Evolutionary conservation across 1,140 invertebrate species (phyloP).

Genomic region (Apis laboriosa): DNA sequence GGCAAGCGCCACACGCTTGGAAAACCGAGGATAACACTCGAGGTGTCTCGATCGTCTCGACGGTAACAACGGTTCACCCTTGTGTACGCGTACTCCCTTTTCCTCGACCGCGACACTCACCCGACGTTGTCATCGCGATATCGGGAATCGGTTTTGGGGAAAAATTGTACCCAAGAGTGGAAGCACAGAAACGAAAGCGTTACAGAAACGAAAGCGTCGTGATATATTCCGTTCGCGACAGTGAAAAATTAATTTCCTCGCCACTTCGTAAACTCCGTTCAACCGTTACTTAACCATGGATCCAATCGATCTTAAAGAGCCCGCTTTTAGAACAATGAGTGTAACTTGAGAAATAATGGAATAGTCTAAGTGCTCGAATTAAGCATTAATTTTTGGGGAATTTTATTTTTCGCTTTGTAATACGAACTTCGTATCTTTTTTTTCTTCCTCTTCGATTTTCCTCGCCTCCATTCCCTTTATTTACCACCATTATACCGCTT

Average conservation of each 20-base stretch:
- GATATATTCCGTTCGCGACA: neutral
- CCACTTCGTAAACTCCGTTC: neutral
- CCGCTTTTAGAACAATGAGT: neutral
- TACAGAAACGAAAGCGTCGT: neutral
- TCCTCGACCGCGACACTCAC: neutral
- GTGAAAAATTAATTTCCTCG: conserved; percentile 20
- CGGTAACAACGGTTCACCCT: neutral
- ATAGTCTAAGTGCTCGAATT: conserved; percentile 62
- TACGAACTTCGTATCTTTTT: conserved; percentile 51
- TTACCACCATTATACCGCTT: neutral
- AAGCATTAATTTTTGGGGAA: conserved; percentile 74
- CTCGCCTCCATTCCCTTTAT: conserved; percentile 18
- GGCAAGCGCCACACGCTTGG: neutral
- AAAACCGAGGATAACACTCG: conserved; percentile 34
- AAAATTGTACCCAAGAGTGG: neutral
- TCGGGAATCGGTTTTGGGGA: neutral
- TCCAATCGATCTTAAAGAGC: neutral
- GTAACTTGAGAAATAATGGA: conserved; percentile 27
- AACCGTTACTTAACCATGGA: neutral
- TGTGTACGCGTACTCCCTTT: neutral
- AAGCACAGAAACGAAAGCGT: neutral
- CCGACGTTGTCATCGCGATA: neutral
- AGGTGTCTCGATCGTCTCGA: conserved; percentile 14
- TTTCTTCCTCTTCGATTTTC: conserved; percentile 19
- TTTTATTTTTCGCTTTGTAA: conserved; percentile 67